Evolutionary conservation across 2,888 invertebrate genomes (phyloP).

Genomic region (Lacanobia oleracea): DNA sequence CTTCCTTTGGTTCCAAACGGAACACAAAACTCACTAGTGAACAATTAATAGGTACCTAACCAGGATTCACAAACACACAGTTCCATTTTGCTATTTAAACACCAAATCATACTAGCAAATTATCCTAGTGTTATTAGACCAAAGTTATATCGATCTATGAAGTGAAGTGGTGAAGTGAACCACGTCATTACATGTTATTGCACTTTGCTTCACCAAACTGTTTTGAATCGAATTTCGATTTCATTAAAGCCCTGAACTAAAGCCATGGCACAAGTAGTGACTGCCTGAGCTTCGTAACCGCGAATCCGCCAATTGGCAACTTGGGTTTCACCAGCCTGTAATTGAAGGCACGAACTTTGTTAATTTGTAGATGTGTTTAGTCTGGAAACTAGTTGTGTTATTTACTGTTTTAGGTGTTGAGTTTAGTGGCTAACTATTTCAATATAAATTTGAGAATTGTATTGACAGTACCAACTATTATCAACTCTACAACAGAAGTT

Average conservation of each 20-base stretch:
- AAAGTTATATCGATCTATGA: constrained; percentile 14
- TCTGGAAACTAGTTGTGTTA: constrained; percentile 32
- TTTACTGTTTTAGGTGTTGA: constrained; percentile 29
- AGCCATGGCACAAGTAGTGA: constrained; percentile 2
- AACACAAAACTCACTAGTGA: constrained; percentile 2
- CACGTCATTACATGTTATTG: constrained; percentile 38
- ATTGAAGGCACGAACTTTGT: constrained; percentile 55
- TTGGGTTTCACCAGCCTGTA: constrained; percentile 48
- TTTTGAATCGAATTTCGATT: constrained; percentile 41
- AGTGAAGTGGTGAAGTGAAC: background rate
- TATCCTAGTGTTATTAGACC: background rate
- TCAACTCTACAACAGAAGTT: no score
- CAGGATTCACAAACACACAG: background rate
- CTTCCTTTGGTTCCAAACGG: background rate
- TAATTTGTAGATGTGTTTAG: constrained; percentile 53
- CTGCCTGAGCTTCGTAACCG: constrained; percentile 48
- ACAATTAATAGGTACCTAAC: background rate
- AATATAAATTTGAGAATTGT: background rate
- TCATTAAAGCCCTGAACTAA: constrained; percentile 38
- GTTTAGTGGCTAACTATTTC: background rate
- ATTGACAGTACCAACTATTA: background rate
- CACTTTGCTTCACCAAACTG: constrained; percentile 36
- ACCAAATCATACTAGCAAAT: background rate
- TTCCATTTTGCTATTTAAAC: background rate
- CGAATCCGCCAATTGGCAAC: constrained; percentile 50